Conservation (phyloP, 2,888 invertebrate genomes). For the Hemistola chrysoprasaria region DNA sequence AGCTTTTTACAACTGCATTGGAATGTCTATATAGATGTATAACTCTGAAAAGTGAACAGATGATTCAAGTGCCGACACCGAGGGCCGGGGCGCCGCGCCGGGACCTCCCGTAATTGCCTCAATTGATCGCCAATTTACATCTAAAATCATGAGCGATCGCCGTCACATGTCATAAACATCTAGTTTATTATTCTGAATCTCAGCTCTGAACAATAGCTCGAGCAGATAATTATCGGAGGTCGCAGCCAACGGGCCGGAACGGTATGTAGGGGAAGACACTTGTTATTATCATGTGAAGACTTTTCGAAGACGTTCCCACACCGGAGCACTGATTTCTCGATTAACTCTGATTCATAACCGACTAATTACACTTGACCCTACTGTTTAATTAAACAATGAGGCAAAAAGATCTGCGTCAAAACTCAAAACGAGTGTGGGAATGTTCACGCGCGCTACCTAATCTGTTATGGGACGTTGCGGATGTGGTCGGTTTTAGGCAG, state of each 20-base stretch:
- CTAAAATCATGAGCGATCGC: conserved; percentile 7
- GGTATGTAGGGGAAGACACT: conserved; percentile 70
- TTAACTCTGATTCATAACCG: conserved; percentile 75
- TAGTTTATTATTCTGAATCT: conserved; percentile 62
- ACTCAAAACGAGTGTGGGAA: conserved; percentile 28
- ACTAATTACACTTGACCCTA: conserved; percentile 71
- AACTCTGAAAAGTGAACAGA: too few species aligned
- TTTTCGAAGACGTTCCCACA: conserved; percentile 79
- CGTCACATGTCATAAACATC: conserved; percentile 52
- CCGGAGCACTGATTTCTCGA: conserved; percentile 70
- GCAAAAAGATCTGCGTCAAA: conserved; percentile 40
- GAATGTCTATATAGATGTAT: too few species aligned
- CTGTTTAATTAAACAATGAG: conserved; percentile 61
- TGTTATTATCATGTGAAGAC: conserved; percentile 78
- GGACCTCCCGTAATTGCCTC: conserved; percentile 36
- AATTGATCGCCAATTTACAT: conserved; percentile 34
- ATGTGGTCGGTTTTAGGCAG: background rate
- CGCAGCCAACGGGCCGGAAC: conserved; percentile 68
- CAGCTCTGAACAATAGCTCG: conserved; percentile 73
- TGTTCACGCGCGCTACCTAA: conserved; percentile 11
- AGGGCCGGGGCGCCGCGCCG: too few species aligned
- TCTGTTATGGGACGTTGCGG: conserved; percentile 1
- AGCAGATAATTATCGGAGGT: conserved; percentile 77
- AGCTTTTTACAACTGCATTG: too few species aligned
- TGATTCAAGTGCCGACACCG: background rate